Evolutionary conservation across 2,797 vertebrate genomes (phyloP).

Genomic region (Chanos chanos): DNA sequence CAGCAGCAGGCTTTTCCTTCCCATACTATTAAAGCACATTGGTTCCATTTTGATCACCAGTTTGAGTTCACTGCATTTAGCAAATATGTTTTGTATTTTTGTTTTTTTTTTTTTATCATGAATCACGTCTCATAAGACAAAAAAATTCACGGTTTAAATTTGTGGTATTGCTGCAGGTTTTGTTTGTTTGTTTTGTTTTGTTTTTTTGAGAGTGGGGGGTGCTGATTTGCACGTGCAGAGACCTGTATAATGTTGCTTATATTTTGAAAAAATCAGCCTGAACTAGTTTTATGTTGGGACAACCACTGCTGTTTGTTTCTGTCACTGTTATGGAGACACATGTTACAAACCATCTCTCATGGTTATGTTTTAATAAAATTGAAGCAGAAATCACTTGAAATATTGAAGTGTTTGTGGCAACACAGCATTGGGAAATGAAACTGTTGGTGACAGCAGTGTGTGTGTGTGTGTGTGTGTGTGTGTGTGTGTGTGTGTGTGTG

Average conservation of each 20-base stretch:
- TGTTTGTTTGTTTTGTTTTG: too few relatives aligned
- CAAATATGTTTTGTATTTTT: background rate
- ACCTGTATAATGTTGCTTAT: background rate
- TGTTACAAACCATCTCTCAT: conserved; percentile 52
- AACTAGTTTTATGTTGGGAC: conserved; percentile 20
- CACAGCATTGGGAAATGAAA: conserved; percentile 86
- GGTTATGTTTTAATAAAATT: conserved; percentile 62
- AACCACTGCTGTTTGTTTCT: conserved; percentile 29
- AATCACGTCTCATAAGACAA: background rate
- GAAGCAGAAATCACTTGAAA: conserved; percentile 62
- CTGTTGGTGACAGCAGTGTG: conserved; percentile 87
- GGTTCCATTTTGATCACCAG: background rate
- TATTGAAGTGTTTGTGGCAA: conserved; percentile 83
- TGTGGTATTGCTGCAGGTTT: too few relatives aligned
- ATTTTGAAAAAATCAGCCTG: background rate
- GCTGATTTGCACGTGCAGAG: too few relatives aligned
- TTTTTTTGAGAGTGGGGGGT: too few relatives aligned
- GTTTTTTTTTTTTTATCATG: background rate
- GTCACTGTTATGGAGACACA: conserved; percentile 50
- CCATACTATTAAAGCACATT: background rate
- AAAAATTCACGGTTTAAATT: too few relatives aligned
- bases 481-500: conserved; percentile 82
- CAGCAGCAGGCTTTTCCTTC: too few relatives aligned
- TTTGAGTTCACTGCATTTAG: background rate
- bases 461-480: conserved; percentile 78